Evolutionary conservation across 2,888 invertebrate genomes (phyloP), one percentile per base, ranked within the genome.

Genomic region (Drosophila anomelani): DNA sequence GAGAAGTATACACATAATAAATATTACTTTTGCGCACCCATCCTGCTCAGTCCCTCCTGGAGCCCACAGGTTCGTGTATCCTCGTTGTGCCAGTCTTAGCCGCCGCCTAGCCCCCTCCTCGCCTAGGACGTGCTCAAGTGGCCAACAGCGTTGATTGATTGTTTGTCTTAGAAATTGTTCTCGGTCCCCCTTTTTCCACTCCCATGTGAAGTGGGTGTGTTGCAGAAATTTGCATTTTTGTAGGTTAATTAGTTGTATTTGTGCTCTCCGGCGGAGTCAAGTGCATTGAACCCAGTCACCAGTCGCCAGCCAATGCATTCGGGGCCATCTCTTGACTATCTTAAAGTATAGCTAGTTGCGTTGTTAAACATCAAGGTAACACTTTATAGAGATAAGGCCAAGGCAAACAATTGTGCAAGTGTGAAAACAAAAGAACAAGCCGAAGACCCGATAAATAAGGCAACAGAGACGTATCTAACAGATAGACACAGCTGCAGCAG

Each of bases 211-310:
- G 85, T 79, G 66, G 81, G 77, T 77, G 82, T 81, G 80, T 69
- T 77, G 77, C 73, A 54, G 69, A 85, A 85, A 85, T 88, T 88
- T 88, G 83, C 86, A 83, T 75, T 82, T 83, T 83, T 85, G 74
- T 83, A 70, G 86, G 86, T 88, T 84, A 84, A 84, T 84, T 84
- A 83, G 88, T 64, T 83, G 41, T 39, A 32, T 67, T 58, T 69
- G 17, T 17, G 38, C 26, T 34, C 32, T 71, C n/a, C 39, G 38
- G 36, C 63, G 38, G 39, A 43, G 58, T 71, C 69, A 69, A 67
- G 88, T 75, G 77, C 88, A 76, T 80, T 85, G 86, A 85, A 82
- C 86, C 77, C 43, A 10, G 20, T 29, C 55, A 53, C 23, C 51
- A 26, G 43, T 26, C 69, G n/a, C 36, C 49, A 20, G 32, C n/a